A percentile compares a stretch with the other conserved stretches of the same genome.
These are phyloP conservation scores for Cetoscarus ocellatus DNA, from an alignment of 2,797 vertebrate species.

Conservation along the genomic window DNA sequence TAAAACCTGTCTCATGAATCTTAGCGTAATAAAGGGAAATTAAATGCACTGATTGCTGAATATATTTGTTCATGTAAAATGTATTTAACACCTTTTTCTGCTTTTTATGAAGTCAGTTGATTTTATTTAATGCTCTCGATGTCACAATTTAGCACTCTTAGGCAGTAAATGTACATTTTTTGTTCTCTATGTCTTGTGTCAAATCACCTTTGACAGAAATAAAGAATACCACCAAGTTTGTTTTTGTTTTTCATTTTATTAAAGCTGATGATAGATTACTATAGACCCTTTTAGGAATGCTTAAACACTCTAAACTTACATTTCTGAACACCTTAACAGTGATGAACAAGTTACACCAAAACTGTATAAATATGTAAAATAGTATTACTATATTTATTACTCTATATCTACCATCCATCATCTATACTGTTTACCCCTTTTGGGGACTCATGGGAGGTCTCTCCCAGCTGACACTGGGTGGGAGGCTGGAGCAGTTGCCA, in stretches of 20 bases:
- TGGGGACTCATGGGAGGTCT: no score
- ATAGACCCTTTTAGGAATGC: no score
- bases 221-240: constrained; percentile 24
- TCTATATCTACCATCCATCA: no score
- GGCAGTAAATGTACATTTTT: neutral
- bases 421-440: no score
- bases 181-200: neutral
- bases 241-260: neutral
- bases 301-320: no score
- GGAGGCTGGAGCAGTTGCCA: no score
- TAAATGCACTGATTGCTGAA: neutral
- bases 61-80: constrained; percentile 4
- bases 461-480: no score
- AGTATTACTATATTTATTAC: no score
- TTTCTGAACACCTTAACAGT: no score
- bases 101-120: constrained; percentile 5
- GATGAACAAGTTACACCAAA: no score
- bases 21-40: constrained; percentile 26
- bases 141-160: neutral
- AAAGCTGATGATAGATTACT: no score
- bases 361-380: no score
- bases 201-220: constrained; percentile 18
- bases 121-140: neutral
- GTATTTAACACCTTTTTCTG: neutral
- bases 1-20: neutral